Evolutionary conservation across 2,113 vertebrate species (phyloP).

Genomic region (Pygathrix nemaeus): DNA sequence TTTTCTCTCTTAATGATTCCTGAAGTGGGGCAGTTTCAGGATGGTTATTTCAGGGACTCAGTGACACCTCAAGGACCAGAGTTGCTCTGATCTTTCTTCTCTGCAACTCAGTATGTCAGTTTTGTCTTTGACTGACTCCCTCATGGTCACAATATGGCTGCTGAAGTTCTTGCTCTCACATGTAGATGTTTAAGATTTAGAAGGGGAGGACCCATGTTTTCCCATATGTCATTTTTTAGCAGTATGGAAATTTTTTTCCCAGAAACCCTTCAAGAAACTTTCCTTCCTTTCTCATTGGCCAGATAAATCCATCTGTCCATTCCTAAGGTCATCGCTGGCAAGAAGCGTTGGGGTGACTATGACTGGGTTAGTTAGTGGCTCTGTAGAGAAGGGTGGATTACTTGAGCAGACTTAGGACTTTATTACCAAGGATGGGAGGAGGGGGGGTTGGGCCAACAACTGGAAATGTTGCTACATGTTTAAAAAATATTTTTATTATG

Average conservation of each 20-base stretch:
- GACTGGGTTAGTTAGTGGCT: background rate
- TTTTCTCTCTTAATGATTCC: slow-evolving; percentile 60
- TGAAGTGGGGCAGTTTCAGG: slow-evolving; percentile 33
- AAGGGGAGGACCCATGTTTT: background rate
- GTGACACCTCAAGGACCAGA: background rate
- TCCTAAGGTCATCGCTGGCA: background rate
- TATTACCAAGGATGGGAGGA: background rate
- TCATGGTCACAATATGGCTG: slow-evolving; percentile 32
- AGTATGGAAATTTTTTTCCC: background rate
- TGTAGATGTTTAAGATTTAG: background rate
- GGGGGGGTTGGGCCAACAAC: background rate
- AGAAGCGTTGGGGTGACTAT: background rate
- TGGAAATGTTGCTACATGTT: slow-evolving; percentile 11
- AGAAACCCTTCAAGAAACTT: background rate
- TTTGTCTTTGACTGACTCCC: slow-evolving; percentile 5
- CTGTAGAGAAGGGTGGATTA: background rate
- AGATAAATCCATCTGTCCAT: background rate
- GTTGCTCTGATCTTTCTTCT: slow-evolving; percentile 35
- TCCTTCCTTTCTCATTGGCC: background rate
- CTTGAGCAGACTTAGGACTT: background rate
- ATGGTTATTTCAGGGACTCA: background rate
- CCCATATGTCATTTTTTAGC: background rate
- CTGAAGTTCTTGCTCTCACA: slow-evolving; percentile 37
- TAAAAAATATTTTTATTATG: background rate
- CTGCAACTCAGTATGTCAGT: background rate